Evolutionary conservation across 2,888 invertebrate genomes (phyloP), one percentile per base, ranked within the genome.

Genomic region (Agonopterix heracliana): DNA sequence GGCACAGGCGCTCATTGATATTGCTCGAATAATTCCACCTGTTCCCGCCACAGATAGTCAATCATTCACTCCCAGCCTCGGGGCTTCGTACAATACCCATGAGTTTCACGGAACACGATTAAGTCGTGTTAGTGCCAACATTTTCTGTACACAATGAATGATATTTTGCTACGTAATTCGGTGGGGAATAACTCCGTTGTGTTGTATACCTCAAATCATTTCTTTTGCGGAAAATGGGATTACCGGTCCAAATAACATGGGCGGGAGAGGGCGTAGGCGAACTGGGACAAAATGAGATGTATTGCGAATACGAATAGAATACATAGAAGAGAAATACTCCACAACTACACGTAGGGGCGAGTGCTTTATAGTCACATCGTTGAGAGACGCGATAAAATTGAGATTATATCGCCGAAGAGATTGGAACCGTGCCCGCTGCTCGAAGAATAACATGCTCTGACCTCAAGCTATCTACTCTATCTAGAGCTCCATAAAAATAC

Each of bases 381-480:
- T 52, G 55, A 51, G 54, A 61, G 60, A 60, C 53, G 59, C 61
- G 66, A 73, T 78, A 75, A 77, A 74, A 72, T 68, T 63, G 59
- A 61, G 65, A 77, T 75, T 68, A 73, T 71, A 67, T 72, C 64
- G 64, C 61, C 54, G 53, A 56, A 60, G 59, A 61, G 59, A 65
- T 80, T 79, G 80, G 78, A 78, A 71, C 64, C 36, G 52, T 73
- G 80, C 80, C 78, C 74, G 44, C 26, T 40, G 45, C 46, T 48
- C 46, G 48, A 46, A 36, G 46, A 51, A 53, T 47, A 55, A 52
- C 48, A 50, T 41, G 42, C 12, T 45, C 35, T 50, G 50, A 52
- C 47, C 53, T 47, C 48, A 49, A 46, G 49, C 46, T 47, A 38
- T 47, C 42, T 45, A 42, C 44, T 46, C 12, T 46, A 49, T 43